phyloP scores from a whole-genome alignment of 2,113 vertebrate species.

The Malaclemys terrapin region DNA sequence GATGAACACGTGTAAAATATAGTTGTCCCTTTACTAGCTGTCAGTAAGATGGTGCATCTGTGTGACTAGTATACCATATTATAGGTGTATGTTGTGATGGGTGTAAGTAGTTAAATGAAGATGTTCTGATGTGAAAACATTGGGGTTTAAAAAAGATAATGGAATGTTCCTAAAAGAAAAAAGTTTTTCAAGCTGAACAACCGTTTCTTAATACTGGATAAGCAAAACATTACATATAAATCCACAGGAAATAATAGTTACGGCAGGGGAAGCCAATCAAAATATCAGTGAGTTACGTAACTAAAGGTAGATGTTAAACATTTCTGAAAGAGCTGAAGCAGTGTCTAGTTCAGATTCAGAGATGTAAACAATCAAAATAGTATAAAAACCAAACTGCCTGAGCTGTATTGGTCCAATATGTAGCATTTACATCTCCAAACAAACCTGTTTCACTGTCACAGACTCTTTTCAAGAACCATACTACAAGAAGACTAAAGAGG shows the following conservation, averaged over 20 bases:
- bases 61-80: conserved; percentile 75
- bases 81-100: conserved; percentile 68
- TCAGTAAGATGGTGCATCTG: conserved; percentile 69
- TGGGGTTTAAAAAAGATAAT: conserved; percentile 61
- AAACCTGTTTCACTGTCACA: not conserved
- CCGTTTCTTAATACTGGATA: conserved; percentile 27
- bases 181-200: conserved; percentile 2
- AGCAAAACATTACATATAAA: not conserved
- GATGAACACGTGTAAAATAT: conserved; percentile 65
- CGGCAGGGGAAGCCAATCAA: not conserved
- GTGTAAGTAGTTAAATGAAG: conserved; percentile 71
- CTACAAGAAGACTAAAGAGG: not conserved
- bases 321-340: not conserved
- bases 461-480: not conserved
- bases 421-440: not conserved
- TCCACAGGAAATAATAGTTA: not conserved
- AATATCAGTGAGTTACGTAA: conserved; percentile 5
- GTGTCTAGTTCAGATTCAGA: not conserved
- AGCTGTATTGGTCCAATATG: not conserved
- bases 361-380: not conserved
- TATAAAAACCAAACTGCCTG: not conserved
- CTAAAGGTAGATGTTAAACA: not conserved
- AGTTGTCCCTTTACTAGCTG: conserved; percentile 69
- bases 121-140: conserved; percentile 55
- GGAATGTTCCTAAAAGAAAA: conserved; percentile 25